Base-by-base conservation (phyloP, 2,797 vertebrate species). In the Pampus argenteus region DNA sequence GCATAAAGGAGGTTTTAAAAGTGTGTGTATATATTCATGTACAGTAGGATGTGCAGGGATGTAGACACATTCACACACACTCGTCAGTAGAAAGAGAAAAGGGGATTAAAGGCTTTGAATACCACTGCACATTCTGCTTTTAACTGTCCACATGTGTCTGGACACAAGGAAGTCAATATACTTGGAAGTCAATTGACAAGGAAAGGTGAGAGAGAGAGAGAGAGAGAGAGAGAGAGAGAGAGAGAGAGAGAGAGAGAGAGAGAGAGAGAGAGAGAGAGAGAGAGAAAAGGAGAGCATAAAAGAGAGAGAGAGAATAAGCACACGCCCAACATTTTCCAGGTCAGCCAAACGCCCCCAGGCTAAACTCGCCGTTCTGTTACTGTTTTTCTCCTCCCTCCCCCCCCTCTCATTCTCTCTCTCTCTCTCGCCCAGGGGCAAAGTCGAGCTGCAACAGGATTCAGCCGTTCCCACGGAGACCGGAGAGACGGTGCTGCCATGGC, bases 401-500 rank as follows among this genome's bases (percentile, higher is more conserved):
- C 52, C 22, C 40, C 23, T 22, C 31, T 36, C 9, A 49, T 40
- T 61, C 71, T 66, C 61, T 49, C 56, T 74, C 62, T 42, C 74
- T 76, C 81, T 78, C 73, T 76, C 38, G 74, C 91, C 92, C 85
- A 71, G 79, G 90, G 90, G 85, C 86, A 92, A 92, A 93, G 90
- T 91, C 83, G 76, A 93, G 87, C 90, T 90, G 92, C 93, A 92
- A 93, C 91, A 92, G 93, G 91, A 94, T 94, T 93, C 91, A 91
- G 86, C 88, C 83, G 92, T 94, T 95, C 92, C 93, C 92, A 94
- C 89, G 87, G 93, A 93, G 93, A 94, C 93, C 61, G 66, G 87
- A 88, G 89, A 93, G 91, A 94, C 86, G 82, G 89, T 63, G 93
- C 93, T 94, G 66, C 94, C 92, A 95, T 95, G 92, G 93, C 92